These are phyloP conservation scores for Drosophila athabasca DNA, from an alignment of 1,140 invertebrate species.

Conservation along the genomic window DNA sequence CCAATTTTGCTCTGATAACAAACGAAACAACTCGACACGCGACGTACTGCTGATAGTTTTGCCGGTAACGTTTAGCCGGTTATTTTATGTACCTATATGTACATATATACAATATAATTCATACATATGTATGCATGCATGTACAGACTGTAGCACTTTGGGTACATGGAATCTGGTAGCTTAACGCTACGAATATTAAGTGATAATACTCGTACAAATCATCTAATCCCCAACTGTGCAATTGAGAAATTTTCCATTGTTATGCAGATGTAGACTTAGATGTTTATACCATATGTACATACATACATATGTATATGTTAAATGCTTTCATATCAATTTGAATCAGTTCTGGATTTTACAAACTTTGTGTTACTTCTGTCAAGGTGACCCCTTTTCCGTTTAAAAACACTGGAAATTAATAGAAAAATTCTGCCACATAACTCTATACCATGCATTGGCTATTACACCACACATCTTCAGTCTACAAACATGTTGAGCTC, in stretches of 20 bases:
- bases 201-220: no score
- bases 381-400: constrained; percentile 61
- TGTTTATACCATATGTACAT: no score
- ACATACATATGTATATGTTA: no score
- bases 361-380: constrained; percentile 8
- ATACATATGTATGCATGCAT: not conserved
- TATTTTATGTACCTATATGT: not conserved
- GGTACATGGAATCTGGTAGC: constrained; percentile 5
- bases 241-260: no score
- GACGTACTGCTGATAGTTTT: constrained; percentile 38
- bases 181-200: no score
- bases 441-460: no score
- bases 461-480: not conserved
- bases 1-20: constrained; percentile 7
- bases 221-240: no score
- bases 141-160: constrained; percentile 1
- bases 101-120: not conserved
- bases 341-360: not conserved
- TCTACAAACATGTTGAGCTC: constrained; percentile 1
- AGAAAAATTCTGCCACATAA: constrained; percentile 25
- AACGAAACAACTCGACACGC: constrained; percentile 25
- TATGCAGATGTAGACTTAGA: no score
- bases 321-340: no score
- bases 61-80: constrained; percentile 32
- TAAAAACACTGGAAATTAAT: constrained; percentile 38